Evolutionary conservation across 2,797 vertebrate species (phyloP).

Genomic region (Helarctos malayanus): DNA sequence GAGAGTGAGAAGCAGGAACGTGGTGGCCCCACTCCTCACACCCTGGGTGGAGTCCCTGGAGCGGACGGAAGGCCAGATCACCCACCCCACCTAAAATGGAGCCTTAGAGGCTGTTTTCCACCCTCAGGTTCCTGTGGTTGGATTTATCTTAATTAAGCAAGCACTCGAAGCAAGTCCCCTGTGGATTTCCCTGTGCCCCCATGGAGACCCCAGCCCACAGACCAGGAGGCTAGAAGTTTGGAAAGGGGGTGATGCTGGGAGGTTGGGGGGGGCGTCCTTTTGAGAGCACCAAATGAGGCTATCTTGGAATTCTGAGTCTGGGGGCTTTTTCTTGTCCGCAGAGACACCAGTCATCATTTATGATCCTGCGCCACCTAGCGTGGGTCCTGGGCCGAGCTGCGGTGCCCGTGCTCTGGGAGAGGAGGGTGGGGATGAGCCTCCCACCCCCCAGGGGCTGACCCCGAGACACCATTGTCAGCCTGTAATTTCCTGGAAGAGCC

Average conservation of each 20-base stretch:
- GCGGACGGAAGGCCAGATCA: background rate
- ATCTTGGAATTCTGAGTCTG: background rate
- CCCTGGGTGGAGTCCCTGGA: background rate
- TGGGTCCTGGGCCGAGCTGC: background rate
- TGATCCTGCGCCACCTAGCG: fast-evolving
- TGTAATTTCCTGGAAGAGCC: background rate
- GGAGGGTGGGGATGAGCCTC: no score
- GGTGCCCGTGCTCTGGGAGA: fast-evolving
- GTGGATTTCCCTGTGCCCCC: no score
- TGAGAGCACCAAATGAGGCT: background rate
- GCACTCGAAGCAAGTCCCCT: background rate
- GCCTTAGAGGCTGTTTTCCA: background rate
- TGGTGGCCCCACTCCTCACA: background rate
- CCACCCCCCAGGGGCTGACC: background rate
- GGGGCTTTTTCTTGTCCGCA: background rate
- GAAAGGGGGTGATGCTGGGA: background rate
- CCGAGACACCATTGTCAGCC: background rate
- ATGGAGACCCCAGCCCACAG: background rate
- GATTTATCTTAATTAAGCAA: background rate
- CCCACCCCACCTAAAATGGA: background rate
- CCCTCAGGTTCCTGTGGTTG: background rate
- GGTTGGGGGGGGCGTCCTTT: background rate
- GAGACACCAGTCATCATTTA: background rate
- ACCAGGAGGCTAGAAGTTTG: background rate
- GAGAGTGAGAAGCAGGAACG: background rate